Base-by-base conservation (phyloP, 2,888 invertebrate species). In the Geophilus truncorum region DNA sequence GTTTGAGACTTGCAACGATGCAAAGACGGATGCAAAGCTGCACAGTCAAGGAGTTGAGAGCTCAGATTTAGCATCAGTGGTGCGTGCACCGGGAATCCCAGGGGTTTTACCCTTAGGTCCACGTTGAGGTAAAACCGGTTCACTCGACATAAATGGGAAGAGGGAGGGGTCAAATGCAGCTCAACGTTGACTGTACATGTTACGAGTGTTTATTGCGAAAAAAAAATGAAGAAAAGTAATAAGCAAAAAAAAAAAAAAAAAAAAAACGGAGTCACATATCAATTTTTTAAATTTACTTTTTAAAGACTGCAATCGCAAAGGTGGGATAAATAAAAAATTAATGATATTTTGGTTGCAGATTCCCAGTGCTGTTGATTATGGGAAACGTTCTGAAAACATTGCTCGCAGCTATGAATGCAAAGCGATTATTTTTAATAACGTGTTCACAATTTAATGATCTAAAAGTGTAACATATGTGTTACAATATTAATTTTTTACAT, bases 41-140 rank as follows among this genome's bases (percentile, higher is more conserved):
- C 51, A 21, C 18, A 40, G 40, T 40, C n/a, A 10, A 10, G 3
- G 15, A 0, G 10, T 40, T n/a, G n/a, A n/a, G 40, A 62, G 70
- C 70, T 70, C 70, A 25, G 70, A 70, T 70, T 70, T 70, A 70
- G 28, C 70, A 70, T 70, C 70, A 70, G 25, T 70, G 70, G 70
- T 70, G 70, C 70, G 70, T 70, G 70, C 70, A 70, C 70, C 23
- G n/a, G 21, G 9, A 70, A 70, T 70, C 70, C 70, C 70, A 70
- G 70, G 70, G 70, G 70, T 70, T 70, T 51, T 70, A 70, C 70
- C 70, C 70, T 70, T 28, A 70, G 70, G 70, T 28, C 23, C 70
- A 70, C 70, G 70, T 70, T 70, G 28, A 70, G 70, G 70, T 70
- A 70, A 70, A 70, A 70, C 70, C 70, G 70, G 70, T 70, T 70